phyloP scores from a whole-genome alignment of 2,113 vertebrate genomes.

The Odobenus rosmarus region DNA sequence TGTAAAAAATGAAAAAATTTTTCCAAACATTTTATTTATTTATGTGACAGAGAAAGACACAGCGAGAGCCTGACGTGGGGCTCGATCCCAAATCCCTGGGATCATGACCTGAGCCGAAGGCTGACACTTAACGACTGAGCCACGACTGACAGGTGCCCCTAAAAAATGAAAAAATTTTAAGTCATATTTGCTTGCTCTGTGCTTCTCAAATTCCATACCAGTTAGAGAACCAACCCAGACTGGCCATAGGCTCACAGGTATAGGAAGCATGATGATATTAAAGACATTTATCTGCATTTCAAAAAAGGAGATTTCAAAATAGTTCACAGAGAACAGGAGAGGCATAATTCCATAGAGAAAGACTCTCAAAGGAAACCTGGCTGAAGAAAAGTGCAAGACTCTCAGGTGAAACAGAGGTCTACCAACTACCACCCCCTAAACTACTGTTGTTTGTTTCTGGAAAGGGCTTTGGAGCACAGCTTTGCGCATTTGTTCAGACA shows the following conservation, averaged over 20 bases:
- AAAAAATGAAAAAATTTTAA: background rate
- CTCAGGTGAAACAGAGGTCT: background rate
- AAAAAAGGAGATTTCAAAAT: background rate
- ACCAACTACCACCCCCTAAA: background rate
- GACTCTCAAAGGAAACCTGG: background rate
- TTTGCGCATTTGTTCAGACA: background rate
- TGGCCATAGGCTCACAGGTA: background rate
- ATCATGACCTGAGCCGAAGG: no score
- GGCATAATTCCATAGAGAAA: background rate
- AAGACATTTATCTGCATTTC: background rate
- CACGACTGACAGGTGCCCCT: background rate
- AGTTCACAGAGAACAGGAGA: background rate
- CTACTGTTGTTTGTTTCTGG: background rate
- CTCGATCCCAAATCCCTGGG: no score
- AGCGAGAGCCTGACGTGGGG: no score
- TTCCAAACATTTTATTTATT: no score
- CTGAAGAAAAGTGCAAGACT: background rate
- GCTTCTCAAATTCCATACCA: background rate
- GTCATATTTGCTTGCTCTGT: background rate
- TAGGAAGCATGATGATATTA: background rate
- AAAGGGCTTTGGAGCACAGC: no score
- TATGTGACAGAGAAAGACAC: no score
- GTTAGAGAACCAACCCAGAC: background rate
- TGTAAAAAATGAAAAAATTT: background rate
- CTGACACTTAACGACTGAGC: no score